These are phyloP conservation scores for Phymatocera aterrima DNA, from an alignment of 2,888 invertebrate species.

Conservation along the genomic window DNA sequence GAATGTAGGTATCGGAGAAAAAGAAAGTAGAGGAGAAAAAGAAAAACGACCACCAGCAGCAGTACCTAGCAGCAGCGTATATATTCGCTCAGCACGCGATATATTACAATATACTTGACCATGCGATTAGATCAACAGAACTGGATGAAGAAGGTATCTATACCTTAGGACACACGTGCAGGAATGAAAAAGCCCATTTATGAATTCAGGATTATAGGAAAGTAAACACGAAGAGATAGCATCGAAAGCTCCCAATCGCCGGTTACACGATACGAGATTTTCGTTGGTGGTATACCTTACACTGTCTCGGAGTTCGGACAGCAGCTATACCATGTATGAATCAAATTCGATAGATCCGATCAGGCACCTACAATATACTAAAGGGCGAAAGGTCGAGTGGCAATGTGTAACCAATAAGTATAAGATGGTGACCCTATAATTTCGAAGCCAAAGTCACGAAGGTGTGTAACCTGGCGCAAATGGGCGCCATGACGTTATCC, in stretches of 20 bases:
- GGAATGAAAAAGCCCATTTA: background rate
- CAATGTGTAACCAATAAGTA: slow-evolving; percentile 45
- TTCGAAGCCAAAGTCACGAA: slow-evolving; percentile 27
- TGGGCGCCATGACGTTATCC: slow-evolving; percentile 70
- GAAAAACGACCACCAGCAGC: background rate
- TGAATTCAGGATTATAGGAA: background rate
- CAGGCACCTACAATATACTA: slow-evolving; percentile 22
- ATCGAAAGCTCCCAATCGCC: background rate
- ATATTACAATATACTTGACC: background rate
- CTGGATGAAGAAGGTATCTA: background rate
- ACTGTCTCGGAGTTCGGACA: too few relatives aligned
- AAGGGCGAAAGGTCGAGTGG: slow-evolving; percentile 49
- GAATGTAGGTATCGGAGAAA: background rate
- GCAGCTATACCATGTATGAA: too few relatives aligned
- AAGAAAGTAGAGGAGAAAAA: too few relatives aligned
- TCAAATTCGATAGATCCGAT: too few relatives aligned
- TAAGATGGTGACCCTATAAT: slow-evolving; percentile 32
- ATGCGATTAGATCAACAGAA: background rate
- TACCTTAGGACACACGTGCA: background rate
- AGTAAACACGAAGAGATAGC: background rate
- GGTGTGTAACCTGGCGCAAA: slow-evolving; percentile 48
- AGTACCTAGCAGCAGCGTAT: background rate
- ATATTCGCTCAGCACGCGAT: background rate
- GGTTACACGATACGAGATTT: background rate
- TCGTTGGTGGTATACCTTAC: too few relatives aligned